Conservation (phyloP, 2,888 invertebrate genomes). For the Meteorus cinctellus region DNA sequence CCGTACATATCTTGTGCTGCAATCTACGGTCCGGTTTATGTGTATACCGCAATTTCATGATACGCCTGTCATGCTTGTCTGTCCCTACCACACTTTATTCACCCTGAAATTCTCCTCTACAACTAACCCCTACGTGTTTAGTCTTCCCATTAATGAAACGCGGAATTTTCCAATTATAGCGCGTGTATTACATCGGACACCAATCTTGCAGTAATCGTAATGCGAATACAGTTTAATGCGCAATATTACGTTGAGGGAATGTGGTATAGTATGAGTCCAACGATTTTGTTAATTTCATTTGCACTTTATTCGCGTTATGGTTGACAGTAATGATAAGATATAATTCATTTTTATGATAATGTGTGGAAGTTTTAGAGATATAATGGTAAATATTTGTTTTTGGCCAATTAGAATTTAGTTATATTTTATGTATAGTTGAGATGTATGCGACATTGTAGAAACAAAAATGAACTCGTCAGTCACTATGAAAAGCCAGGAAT, state of each 20-base stretch:
- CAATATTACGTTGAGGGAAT: not conserved
- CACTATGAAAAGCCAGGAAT: too few relatives aligned
- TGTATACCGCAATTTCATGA: slow-evolving; percentile 26
- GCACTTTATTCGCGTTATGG: too few relatives aligned
- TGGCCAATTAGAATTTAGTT: too few relatives aligned
- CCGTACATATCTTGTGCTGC: slow-evolving; percentile 55
- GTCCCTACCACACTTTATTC: slow-evolving; percentile 25
- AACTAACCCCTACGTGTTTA: slow-evolving; percentile 43
- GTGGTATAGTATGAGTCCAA: not conserved
- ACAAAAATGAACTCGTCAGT: too few relatives aligned
- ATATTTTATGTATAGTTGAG: too few relatives aligned
- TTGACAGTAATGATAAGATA: too few relatives aligned
- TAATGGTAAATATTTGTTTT: too few relatives aligned
- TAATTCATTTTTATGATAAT: too few relatives aligned
- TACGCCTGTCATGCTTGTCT: not conserved
- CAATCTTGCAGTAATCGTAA: not conserved
- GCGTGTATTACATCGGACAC: not conserved
- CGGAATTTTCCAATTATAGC: slow-evolving; percentile 14
- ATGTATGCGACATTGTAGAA: too few relatives aligned
- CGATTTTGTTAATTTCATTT: not conserved
- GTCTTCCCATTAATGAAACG: slow-evolving; percentile 20
- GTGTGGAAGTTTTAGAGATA: too few relatives aligned
- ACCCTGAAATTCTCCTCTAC: slow-evolving; percentile 6
- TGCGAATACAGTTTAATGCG: not conserved
- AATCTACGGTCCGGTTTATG: slow-evolving; percentile 54